Evolutionary conservation across 2,888 invertebrate genomes (phyloP).

Genomic region (Pandemis corylana): DNA sequence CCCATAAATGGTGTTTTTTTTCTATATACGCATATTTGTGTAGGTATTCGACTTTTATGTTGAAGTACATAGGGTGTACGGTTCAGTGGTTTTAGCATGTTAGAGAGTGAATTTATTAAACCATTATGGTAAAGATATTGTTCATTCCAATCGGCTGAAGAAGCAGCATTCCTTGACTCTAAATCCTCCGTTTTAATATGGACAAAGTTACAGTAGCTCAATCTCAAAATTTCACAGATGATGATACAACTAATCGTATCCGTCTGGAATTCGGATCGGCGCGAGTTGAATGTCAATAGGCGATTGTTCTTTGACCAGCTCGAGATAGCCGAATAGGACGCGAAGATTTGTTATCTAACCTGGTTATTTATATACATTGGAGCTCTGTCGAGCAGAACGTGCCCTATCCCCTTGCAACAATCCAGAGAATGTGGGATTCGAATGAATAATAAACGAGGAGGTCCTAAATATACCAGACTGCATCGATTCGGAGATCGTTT

Average conservation of each 20-base stretch:
- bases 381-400: constrained; percentile 1
- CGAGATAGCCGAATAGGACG: background rate
- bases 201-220: background rate
- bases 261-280: background rate
- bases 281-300: background rate
- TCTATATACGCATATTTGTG: no score
- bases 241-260: background rate
- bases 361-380: constrained; percentile 14
- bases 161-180: background rate
- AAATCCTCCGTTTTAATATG: background rate
- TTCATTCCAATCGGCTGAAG: background rate
- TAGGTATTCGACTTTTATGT: no score
- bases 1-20: no score
- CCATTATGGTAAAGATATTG: no score
- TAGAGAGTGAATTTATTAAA: no score
- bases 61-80: no score
- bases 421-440: constrained; percentile 20
- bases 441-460: constrained; percentile 27
- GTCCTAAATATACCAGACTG: constrained; percentile 35
- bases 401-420: constrained; percentile 3
- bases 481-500: constrained; percentile 24
- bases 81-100: no score
- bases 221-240: background rate
- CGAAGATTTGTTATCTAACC: constrained; percentile 1
- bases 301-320: constrained; percentile 1